Evolutionary conservation across 1,140 invertebrate species (phyloP).

Genomic region (Diplogasteroides magnus): DNA sequence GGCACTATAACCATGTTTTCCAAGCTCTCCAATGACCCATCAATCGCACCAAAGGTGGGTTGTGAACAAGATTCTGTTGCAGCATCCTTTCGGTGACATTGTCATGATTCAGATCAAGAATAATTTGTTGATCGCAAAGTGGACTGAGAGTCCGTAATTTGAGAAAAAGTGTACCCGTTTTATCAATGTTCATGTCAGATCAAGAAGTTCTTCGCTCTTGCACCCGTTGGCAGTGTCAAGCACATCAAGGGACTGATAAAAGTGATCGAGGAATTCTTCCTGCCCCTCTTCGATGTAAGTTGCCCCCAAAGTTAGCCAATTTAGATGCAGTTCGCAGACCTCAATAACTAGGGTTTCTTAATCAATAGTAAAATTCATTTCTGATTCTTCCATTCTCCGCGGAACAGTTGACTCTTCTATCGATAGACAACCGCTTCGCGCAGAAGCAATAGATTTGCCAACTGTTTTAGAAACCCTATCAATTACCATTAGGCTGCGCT

Average conservation of each 20-base stretch:
- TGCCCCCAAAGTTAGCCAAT: not conserved
- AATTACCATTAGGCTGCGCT: no score
- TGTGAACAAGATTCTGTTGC: not conserved
- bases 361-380: not conserved
- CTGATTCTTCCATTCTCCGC: not conserved
- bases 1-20: conserved; percentile 57
- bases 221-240: conserved; percentile 1
- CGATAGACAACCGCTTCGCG: no score
- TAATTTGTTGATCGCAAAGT: not conserved
- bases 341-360: no score
- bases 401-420: no score
- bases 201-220: conserved; percentile 10
- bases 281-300: not conserved
- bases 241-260: conserved; percentile 4
- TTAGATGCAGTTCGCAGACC: no score
- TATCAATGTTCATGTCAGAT: conserved; percentile 1
- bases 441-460: no score
- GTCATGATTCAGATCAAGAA: not conserved
- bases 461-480: no score
- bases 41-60: conserved; percentile 11
- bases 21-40: conserved; percentile 36
- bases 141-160: not conserved
- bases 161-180: not conserved
- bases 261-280: not conserved
- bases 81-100: conserved; percentile 5